phyloP scores from a whole-genome alignment of 2,113 vertebrate species.

The Pteropus alecto region DNA sequence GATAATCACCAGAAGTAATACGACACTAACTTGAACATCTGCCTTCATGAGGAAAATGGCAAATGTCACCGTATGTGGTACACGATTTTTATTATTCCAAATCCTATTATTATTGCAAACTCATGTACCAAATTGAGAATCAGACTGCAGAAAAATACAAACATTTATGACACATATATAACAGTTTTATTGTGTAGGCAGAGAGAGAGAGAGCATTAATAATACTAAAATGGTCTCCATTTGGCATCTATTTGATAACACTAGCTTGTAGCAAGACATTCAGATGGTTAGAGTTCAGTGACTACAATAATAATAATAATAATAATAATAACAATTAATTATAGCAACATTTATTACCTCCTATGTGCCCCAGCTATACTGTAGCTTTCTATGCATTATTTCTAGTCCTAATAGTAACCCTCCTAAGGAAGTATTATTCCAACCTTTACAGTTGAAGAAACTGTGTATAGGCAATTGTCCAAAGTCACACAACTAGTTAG shows the following conservation, averaged over 20 bases:
- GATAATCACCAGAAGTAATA: not conserved
- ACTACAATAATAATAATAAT: not conserved
- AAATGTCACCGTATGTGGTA: conserved; percentile 30
- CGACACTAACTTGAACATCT: conserved; percentile 4
- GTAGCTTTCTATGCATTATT: not conserved
- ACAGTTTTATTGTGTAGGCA: not conserved
- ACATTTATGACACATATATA: not conserved
- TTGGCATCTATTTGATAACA: not conserved
- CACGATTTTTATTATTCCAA: conserved; percentile 10
- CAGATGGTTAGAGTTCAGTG: not conserved
- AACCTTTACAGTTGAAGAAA: not conserved
- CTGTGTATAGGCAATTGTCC: not conserved
- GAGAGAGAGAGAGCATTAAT: not conserved
- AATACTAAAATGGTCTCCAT: not conserved
- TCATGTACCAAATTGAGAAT: not conserved
- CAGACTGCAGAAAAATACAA: not conserved
- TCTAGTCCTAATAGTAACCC: not conserved
- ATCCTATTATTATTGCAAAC: not conserved
- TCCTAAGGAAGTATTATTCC: not conserved
- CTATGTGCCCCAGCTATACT: not conserved
- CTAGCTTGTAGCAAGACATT: not conserved
- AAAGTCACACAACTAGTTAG: not conserved
- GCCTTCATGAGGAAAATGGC: not conserved
- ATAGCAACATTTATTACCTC: not conserved
- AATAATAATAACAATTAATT: not conserved